Conservation (phyloP, 2,113 vertebrate species). For the Marcusenius ussheri region DNA sequence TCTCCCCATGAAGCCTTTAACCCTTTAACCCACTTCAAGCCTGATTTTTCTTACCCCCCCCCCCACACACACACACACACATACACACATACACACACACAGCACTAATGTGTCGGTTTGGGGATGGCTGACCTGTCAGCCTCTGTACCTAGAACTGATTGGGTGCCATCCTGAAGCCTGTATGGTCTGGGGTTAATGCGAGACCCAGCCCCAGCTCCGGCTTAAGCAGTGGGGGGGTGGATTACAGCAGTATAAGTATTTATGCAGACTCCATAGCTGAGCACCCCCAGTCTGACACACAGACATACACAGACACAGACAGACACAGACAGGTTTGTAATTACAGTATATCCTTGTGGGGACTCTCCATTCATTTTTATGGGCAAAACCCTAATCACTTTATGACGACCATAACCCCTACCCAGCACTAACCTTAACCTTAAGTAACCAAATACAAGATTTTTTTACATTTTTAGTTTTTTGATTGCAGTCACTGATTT, state of each 20-base stretch:
- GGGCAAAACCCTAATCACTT: background rate
- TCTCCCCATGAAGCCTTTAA: background rate
- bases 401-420: background rate
- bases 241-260: background rate
- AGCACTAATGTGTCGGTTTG: background rate
- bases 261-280: background rate
- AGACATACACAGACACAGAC: background rate
- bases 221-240: background rate
- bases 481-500: background rate
- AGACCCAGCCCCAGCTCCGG: background rate
- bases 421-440: background rate
- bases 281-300: background rate
- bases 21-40: background rate
- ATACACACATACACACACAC: background rate
- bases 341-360: background rate
- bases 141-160: background rate
- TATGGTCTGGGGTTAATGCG: background rate
- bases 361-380: background rate
- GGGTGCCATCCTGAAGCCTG: background rate
- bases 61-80: background rate
- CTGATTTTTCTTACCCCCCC: background rate
- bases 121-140: background rate
- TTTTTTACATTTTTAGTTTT: background rate
- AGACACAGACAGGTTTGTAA: background rate
- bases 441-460: background rate